Percentiles rank a stretch among this genome's conserved stretches.
Evolutionary conservation across 2,113 vertebrate species (phyloP).

Genomic region (Murina feae): DNA sequence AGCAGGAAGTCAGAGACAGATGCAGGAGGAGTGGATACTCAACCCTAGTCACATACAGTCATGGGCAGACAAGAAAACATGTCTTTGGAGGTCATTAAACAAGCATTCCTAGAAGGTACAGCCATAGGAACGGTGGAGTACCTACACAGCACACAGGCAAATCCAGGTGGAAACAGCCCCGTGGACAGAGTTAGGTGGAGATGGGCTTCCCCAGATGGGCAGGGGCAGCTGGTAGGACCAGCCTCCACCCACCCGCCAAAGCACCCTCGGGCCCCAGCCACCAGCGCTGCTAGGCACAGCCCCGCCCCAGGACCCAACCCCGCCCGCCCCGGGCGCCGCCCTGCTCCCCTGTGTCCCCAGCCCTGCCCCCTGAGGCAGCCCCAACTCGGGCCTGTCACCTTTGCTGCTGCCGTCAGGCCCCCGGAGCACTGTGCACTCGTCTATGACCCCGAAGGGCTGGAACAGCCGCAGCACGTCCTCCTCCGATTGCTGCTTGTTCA

Average conservation of each 20-base stretch:
- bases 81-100: background rate
- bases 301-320: background rate
- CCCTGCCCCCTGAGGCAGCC: background rate
- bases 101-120: background rate
- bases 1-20: background rate
- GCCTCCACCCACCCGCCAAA: background rate
- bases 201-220: background rate
- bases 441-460: slow-evolving; percentile 97
- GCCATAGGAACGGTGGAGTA: background rate
- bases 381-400: slow-evolving; percentile 81
- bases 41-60: background rate
- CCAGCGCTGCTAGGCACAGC: fast-evolving
- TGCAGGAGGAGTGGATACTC: background rate
- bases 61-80: background rate
- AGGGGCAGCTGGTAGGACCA: fast-evolving
- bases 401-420: slow-evolving; percentile 99
- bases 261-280: fast-evolving
- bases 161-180: background rate
- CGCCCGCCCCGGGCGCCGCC: fast-evolving
- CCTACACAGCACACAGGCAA: background rate
- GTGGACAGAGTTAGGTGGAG: too few relatives aligned
- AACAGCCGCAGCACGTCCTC: slow-evolving; percentile 98
- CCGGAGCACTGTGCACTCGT: slow-evolving; percentile 97
- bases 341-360: background rate
- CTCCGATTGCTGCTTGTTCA: slow-evolving; percentile 99